phyloP scores from a whole-genome alignment of 2,113 vertebrate genomes.

The Chaetodon trifascialis region DNA sequence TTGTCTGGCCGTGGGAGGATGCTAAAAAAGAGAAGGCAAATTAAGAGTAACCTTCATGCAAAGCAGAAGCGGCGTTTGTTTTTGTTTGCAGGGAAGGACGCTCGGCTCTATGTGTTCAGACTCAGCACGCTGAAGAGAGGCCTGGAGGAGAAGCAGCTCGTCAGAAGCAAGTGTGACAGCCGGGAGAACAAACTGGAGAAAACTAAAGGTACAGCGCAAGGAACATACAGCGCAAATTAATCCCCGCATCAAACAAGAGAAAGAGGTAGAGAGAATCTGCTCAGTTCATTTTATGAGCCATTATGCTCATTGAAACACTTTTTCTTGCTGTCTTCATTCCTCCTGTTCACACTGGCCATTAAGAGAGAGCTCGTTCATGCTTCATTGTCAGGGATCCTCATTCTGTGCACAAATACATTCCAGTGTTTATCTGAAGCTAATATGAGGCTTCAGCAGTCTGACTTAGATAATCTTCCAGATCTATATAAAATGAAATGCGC shows the following conservation, averaged over 20 bases:
- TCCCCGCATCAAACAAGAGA: background rate
- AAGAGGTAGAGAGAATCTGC: background rate
- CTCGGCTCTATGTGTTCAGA: conserved; percentile 95
- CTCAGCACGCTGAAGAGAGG: conserved; percentile 88
- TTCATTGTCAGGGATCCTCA: too few species aligned
- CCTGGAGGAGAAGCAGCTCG: conserved; percentile 87
- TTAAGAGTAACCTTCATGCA: conserved; percentile 51
- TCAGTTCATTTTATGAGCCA: background rate
- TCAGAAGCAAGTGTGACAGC: conserved; percentile 91
- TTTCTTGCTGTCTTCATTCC: background rate
- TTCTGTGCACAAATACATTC: too few species aligned
- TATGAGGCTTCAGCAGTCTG: too few species aligned
- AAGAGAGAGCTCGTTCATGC: background rate
- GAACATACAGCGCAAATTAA: background rate
- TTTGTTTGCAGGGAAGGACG: conserved; percentile 90
- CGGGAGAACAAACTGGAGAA: conserved; percentile 98
- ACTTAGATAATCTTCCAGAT: too few species aligned
- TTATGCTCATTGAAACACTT: background rate
- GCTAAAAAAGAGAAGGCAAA: conserved; percentile 42
- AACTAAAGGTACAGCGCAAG: conserved; percentile 90
- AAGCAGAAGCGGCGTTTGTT: conserved; percentile 43
- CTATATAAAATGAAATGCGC: too few species aligned
- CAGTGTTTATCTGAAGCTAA: too few species aligned
- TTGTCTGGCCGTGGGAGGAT: conserved; percentile 62
- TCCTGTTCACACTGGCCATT: background rate